Percentiles rank a stretch among this genome's conserved stretches.
phyloP scores from a whole-genome alignment of 2,888 invertebrate genomes.

The Tetragnatha montana region DNA sequence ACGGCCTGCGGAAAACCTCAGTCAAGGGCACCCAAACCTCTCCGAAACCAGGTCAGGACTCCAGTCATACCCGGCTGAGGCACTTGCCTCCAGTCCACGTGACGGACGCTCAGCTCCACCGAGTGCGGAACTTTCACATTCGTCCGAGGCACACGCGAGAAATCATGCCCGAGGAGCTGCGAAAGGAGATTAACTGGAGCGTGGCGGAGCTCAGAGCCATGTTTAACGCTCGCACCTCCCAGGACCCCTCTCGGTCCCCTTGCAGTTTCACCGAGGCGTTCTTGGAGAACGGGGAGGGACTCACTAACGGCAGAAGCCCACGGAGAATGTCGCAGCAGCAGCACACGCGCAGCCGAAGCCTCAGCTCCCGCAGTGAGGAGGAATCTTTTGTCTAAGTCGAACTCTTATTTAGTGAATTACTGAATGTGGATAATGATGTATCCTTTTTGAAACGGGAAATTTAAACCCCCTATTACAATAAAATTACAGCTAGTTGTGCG shows the following conservation, averaged over 20 bases:
- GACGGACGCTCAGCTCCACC: conserved; percentile 74
- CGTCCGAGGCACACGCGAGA: conserved; percentile 61
- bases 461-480: too few species aligned
- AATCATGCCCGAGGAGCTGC: conserved; percentile 72
- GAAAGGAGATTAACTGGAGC: conserved; percentile 75
- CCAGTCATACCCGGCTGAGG: conserved; percentile 76
- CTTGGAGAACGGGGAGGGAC: conserved; percentile 48
- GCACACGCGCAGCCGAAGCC: conserved; percentile 64
- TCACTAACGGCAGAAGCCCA: conserved; percentile 22
- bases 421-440: conserved; percentile 43
- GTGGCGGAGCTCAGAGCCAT: conserved; percentile 75
- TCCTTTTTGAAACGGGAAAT: not conserved
- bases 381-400: conserved; percentile 70
- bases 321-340: conserved; percentile 35
- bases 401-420: conserved; percentile 38
- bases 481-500: too few species aligned
- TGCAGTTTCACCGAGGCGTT: conserved; percentile 30
- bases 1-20: conserved; percentile 44
- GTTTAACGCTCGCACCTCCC: conserved; percentile 71
- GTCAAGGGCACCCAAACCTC: conserved; percentile 53
- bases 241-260: not conserved
- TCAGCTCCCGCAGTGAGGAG: conserved; percentile 65
- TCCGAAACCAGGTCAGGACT: conserved; percentile 43
- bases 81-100: conserved; percentile 83
- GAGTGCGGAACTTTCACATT: conserved; percentile 63